phyloP scores from a whole-genome alignment of 2,113 vertebrate genomes.

The Pygoscelis antarcticus region DNA sequence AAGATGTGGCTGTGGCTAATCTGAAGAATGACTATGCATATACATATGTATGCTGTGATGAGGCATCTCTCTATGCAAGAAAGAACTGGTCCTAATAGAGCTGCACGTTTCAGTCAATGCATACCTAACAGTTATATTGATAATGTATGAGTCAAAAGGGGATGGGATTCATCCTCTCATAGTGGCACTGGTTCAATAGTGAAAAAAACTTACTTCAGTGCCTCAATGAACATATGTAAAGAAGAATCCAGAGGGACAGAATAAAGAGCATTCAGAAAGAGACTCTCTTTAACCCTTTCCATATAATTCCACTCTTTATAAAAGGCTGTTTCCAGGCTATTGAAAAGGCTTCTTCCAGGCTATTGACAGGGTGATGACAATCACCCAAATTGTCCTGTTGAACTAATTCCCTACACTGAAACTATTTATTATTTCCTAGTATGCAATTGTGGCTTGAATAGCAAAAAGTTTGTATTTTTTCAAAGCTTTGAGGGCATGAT shows the following conservation, averaged over 20 bases:
- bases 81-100: not conserved
- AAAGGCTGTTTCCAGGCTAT: conserved; percentile 54
- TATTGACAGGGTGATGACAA: conserved; percentile 45
- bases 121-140: conserved; percentile 35
- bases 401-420: conserved; percentile 47
- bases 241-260: conserved; percentile 30
- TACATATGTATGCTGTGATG: conserved; percentile 3
- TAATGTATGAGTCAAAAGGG: conserved; percentile 40
- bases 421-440: conserved; percentile 48
- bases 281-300: conserved; percentile 49
- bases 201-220: conserved; percentile 53
- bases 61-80: conserved; percentile 17
- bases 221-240: conserved; percentile 27
- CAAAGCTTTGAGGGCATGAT: not conserved
- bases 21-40: conserved; percentile 61
- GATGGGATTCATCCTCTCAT: conserved; percentile 49
- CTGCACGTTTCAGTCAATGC: conserved; percentile 13
- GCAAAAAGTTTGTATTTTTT: conserved; percentile 29
- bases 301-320: conserved; percentile 53
- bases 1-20: conserved; percentile 54
- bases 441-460: not conserved
- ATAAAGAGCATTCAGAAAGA: conserved; percentile 56
- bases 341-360: conserved; percentile 53
- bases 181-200: conserved; percentile 19
- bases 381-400: conserved; percentile 24